Conservation (phyloP, 2,113 vertebrate genomes). For the Gasterosteus nipponicus region DNA sequence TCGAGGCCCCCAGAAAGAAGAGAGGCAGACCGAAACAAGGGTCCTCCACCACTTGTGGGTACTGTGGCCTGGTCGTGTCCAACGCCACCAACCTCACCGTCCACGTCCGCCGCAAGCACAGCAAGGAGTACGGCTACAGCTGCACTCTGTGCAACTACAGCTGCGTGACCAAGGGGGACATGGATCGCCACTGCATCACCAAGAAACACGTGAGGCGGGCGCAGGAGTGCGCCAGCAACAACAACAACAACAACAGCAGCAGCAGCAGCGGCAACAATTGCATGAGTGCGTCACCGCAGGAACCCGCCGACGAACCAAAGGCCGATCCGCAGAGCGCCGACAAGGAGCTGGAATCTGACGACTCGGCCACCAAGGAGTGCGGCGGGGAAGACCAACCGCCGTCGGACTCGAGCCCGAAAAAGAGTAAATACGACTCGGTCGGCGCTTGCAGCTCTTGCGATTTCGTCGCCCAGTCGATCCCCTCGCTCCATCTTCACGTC, state of each 20-base stretch:
- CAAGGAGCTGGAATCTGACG: constrained; percentile 53
- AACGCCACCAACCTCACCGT: constrained; percentile 94
- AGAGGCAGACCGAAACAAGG: constrained; percentile 86
- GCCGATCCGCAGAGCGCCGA: background rate
- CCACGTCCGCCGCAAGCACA: constrained; percentile 95
- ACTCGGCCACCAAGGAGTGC: constrained; percentile 38
- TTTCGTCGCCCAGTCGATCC: constrained; percentile 87
- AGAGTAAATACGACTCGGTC: constrained; percentile 52
- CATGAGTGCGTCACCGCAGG: constrained; percentile 7
- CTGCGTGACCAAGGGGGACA: constrained; percentile 98
- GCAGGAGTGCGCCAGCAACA: constrained; percentile 78
- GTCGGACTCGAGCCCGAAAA: constrained; percentile 67
- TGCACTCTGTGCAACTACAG: constrained; percentile 96
- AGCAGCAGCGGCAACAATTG: constrained; percentile 41
- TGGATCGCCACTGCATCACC: constrained; percentile 97
- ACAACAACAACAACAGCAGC: constrained; percentile 35
- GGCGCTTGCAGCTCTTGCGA: constrained; percentile 86
- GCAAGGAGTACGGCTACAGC: constrained; percentile 93
- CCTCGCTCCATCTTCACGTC: constrained; percentile 90
- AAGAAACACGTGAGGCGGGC: constrained; percentile 92
- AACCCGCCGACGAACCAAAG: constrained; percentile 43
- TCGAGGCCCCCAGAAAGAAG: constrained; percentile 76
- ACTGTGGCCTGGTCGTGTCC: constrained; percentile 94
- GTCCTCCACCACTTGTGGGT: constrained; percentile 86
- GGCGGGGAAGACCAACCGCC: constrained; percentile 43